Conservation (phyloP, 2,888 invertebrate genomes). For the Agrilus cyanescens region DNA sequence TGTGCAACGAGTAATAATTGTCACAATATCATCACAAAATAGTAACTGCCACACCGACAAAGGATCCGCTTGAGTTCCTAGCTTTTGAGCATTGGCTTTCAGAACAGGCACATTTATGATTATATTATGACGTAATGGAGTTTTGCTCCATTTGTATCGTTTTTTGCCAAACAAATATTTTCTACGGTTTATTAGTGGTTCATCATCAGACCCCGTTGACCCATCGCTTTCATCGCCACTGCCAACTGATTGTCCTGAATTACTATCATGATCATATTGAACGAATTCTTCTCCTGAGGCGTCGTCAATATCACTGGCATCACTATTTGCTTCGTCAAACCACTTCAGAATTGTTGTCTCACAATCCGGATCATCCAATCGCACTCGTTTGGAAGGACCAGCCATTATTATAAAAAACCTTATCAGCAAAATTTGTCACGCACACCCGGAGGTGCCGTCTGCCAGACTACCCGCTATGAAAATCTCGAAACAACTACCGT, state of each 20-base stretch:
- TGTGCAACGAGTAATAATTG: neutral
- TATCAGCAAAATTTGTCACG: neutral
- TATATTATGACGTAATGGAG: neutral
- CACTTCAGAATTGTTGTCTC: neutral
- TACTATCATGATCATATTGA: neutral
- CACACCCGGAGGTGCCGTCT: slow-evolving; percentile 1
- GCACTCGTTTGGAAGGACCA: neutral
- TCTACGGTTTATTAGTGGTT: too few relatives aligned
- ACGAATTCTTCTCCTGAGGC: neutral
- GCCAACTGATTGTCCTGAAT: too few relatives aligned
- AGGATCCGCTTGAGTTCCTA: slow-evolving; percentile 2
- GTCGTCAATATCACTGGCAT: neutral
- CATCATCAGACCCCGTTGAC: too few relatives aligned
- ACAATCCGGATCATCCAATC: neutral
- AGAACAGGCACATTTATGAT: neutral
- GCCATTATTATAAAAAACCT: slow-evolving; percentile 1
- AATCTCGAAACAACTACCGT: neutral
- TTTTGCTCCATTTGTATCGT: slow-evolving; percentile 1
- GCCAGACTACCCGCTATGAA: neutral
- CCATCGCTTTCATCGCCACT: too few relatives aligned
- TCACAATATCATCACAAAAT: neutral
- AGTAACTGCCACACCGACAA: slow-evolving; percentile 1
- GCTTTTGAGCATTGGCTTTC: neutral
- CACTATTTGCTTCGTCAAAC: neutral
- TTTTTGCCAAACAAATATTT: neutral